phyloP scores from a whole-genome alignment of 2,797 vertebrate species.

The Scleropages formosus region DNA sequence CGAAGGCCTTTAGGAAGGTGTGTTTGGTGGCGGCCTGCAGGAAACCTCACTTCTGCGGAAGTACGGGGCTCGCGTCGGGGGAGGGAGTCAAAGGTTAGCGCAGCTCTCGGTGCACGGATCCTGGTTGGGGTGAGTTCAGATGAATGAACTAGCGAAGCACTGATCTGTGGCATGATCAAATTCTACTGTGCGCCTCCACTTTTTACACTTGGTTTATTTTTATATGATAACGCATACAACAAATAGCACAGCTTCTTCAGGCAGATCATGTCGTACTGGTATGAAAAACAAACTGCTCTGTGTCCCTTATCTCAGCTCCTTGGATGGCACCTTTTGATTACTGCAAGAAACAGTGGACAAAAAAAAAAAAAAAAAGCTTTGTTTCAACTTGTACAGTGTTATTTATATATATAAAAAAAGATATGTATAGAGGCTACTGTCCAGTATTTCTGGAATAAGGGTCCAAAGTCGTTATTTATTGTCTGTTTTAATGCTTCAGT shows the following conservation, averaged over 20 bases:
- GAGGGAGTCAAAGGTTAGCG: background rate
- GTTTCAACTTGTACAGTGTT: slow-evolving; percentile 38
- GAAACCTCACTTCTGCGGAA: background rate
- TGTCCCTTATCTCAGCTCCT: slow-evolving; percentile 24
- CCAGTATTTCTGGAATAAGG: slow-evolving; percentile 18
- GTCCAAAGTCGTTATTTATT: slow-evolving; percentile 25
- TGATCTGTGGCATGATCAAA: background rate
- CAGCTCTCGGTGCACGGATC: background rate
- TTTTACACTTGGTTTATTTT: slow-evolving; percentile 25
- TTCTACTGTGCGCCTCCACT: background rate
- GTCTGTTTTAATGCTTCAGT: slow-evolving; percentile 5
- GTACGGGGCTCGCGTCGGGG: background rate
- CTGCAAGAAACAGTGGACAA: slow-evolving; percentile 25
- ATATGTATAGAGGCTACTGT: slow-evolving; percentile 38
- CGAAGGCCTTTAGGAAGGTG: background rate
- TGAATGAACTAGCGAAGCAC: background rate
- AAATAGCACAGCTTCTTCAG: background rate
- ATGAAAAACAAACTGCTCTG: slow-evolving; percentile 16
- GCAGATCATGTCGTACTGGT: background rate
- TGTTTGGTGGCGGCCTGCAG: background rate
- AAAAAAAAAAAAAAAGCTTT: slow-evolving; percentile 27
- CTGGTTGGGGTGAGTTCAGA: background rate
- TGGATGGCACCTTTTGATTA: slow-evolving; percentile 24
- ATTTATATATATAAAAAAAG: slow-evolving; percentile 41
- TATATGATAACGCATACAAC: background rate